phyloP scores from a whole-genome alignment of 2,113 vertebrate genomes.

The Dipodomys ordii region DNA sequence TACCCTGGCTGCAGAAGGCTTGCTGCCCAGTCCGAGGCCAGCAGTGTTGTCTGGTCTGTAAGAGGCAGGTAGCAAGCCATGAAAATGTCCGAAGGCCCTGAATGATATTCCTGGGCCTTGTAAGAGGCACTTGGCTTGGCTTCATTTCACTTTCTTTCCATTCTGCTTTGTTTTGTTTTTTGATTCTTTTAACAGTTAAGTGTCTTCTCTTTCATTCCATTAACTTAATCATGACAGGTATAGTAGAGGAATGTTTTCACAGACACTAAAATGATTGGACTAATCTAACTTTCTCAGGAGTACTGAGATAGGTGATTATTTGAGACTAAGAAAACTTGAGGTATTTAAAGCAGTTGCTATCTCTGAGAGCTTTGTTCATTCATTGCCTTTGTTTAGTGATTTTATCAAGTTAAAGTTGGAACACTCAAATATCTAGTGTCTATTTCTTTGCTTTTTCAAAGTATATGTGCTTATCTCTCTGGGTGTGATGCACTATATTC shows the following conservation, averaged over 20 bases:
- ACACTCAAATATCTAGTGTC: background rate
- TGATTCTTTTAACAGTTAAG: slow-evolving; percentile 24
- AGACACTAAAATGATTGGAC: background rate
- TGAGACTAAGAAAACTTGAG: slow-evolving; percentile 28
- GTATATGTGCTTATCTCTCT: background rate
- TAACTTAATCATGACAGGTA: background rate
- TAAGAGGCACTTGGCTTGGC: slow-evolving; percentile 94
- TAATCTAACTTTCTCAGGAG: slow-evolving; percentile 30
- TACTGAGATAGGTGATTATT: slow-evolving; percentile 27
- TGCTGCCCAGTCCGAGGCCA: slow-evolving; percentile 91
- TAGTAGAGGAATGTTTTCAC: slow-evolving; percentile 26
- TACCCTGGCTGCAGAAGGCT: slow-evolving; percentile 81
- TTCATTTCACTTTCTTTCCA: slow-evolving; percentile 83
- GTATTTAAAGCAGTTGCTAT: slow-evolving; percentile 28
- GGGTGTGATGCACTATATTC: background rate
- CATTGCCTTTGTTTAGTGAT: slow-evolving; percentile 15
- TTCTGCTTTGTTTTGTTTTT: slow-evolving; percentile 68
- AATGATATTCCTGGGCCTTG: slow-evolving; percentile 88
- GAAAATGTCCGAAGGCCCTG: slow-evolving; percentile 86
- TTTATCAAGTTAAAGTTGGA: slow-evolving; percentile 35
- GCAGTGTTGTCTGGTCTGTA: slow-evolving; percentile 93
- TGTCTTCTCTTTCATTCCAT: slow-evolving; percentile 28
- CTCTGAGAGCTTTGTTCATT: slow-evolving; percentile 21
- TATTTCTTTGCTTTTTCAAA: slow-evolving; percentile 28
- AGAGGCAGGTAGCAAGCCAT: slow-evolving; percentile 93